A percentile compares a stretch with the other conserved stretches of the same genome.
phyloP scores from a whole-genome alignment of 2,888 invertebrate genomes.

The Yponomeuta malinellus region DNA sequence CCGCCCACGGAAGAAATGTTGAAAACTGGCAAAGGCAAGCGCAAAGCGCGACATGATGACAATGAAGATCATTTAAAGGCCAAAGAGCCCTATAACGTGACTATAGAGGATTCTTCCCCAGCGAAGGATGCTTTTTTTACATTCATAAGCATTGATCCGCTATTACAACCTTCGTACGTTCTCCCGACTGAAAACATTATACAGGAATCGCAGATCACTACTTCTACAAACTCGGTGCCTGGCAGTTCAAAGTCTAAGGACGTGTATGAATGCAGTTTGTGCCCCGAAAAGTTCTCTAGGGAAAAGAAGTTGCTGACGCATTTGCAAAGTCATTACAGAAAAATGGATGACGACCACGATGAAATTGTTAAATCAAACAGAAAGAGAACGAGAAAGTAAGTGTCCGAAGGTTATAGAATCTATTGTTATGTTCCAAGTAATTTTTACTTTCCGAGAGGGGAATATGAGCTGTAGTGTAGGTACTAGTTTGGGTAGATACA shows the following conservation, averaged over 20 bases:
- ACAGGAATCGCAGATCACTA: conserved; percentile 66
- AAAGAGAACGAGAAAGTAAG: not conserved
- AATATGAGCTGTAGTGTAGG: too few species aligned
- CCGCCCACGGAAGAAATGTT: conserved; percentile 29
- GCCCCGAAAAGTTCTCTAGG: conserved; percentile 50
- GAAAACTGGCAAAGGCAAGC: conserved; percentile 37
- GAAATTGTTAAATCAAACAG: not conserved
- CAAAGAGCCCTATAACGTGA: conserved; percentile 43
- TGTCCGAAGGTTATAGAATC: not conserved
- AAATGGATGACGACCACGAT: conserved; percentile 48
- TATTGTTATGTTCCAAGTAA: too few species aligned
- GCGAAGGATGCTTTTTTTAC: conserved; percentile 55
- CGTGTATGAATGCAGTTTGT: conserved; percentile 60
- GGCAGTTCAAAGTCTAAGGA: conserved; percentile 31
- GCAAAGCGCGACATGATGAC: conserved; percentile 33
- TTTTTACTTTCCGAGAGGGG: too few species aligned
- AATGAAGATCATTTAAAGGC: conserved; percentile 19
- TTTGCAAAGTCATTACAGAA: conserved; percentile 59
- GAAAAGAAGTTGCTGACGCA: conserved; percentile 63
- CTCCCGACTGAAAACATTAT: conserved; percentile 61
- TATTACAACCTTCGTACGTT: conserved; percentile 60
- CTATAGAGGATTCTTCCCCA: conserved; percentile 41
- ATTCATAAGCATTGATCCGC: conserved; percentile 65
- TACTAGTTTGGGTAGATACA: too few species aligned
- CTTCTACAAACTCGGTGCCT: conserved; percentile 42